Conservation (phyloP, 1,140 invertebrate species). For the Cepaea nemoralis region DNA sequence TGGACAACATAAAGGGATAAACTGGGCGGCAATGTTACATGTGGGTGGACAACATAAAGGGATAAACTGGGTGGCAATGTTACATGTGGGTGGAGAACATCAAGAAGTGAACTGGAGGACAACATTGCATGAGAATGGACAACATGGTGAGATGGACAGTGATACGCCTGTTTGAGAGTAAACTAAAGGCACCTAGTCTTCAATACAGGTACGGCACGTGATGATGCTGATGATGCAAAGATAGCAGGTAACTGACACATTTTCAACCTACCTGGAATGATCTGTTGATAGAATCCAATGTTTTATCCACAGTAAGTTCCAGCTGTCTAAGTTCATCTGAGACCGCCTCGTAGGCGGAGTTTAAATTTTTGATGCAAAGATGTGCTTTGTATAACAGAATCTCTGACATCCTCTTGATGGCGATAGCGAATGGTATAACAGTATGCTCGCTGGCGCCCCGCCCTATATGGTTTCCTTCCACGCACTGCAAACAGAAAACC, state of each 20-base stretch:
- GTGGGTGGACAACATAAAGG: too few species aligned
- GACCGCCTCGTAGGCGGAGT: conserved; percentile 74
- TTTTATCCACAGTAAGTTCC: conserved; percentile 78
- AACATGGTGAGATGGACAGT: too few species aligned
- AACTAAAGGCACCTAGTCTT: too few species aligned
- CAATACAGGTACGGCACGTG: too few species aligned
- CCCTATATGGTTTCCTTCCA: conserved; percentile 67
- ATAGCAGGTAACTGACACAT: neutral
- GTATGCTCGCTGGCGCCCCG: conserved; percentile 78
- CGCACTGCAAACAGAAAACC: conserved; percentile 90
- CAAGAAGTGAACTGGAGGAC: too few species aligned
- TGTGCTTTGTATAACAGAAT: conserved; percentile 95
- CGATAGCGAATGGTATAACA: conserved; percentile 94
- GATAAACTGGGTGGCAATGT: too few species aligned
- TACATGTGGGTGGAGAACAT: too few species aligned
- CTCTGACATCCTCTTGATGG: conserved; percentile 96
- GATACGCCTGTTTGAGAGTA: too few species aligned
- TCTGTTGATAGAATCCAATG: conserved; percentile 74
- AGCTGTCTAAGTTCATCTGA: conserved; percentile 78
- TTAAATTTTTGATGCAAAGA: conserved; percentile 68
- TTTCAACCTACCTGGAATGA: conserved; percentile 76
- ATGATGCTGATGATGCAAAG: too few species aligned
- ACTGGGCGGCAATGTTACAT: too few species aligned
- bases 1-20: too few species aligned
- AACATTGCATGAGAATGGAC: too few species aligned